Base-by-base conservation (phyloP, 2,888 invertebrate species). In the Callimorpha dominula region DNA sequence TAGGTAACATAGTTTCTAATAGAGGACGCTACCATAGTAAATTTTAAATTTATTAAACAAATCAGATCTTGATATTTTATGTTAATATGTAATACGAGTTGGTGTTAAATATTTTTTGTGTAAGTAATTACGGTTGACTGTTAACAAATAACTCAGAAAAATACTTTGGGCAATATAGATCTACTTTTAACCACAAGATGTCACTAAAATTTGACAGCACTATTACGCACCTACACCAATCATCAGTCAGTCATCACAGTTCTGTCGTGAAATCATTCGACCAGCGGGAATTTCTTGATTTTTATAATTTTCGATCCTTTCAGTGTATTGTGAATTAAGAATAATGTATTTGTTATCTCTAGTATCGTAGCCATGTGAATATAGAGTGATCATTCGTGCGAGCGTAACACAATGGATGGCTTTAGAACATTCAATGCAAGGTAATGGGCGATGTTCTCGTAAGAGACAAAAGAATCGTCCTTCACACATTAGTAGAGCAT, bases 391-490 rank as follows among this genome's bases (percentile, higher is more conserved):
- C 64, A 68, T 81, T 78, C 76, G 82, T 80, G 85, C 79, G 82
- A 78, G 78, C 76, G 75, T 77, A 77, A 78, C 78, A 87, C 82
- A 88, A 90, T 90, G 87, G 87, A 84, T 87, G 81, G 78, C 80
- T 84, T 85, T 86, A 81, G 82, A 86, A 72, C 82, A 79, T 81
- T 86, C 82, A 88, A 86, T 89, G 86, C 92, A 93, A 95, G 95
- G 94, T 93, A 94, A 93, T 88, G 87, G 88, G 91, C 90, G 91
- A 92, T 92, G 89, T 89, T 92, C 88, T 88, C 79, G 84, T 87
- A 90, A 92, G 89, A 95, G 89, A 95, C 94, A 94, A 94, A 94
- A 94, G 94, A 90, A 89, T 87, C 88, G 95, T 94, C 95, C 95
- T 95, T 95, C 95, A 94, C 93, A 93, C 93, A 93, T 94, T 93